phyloP scores from a whole-genome alignment of 2,113 vertebrate species.

The Lophius piscatorius region DNA sequence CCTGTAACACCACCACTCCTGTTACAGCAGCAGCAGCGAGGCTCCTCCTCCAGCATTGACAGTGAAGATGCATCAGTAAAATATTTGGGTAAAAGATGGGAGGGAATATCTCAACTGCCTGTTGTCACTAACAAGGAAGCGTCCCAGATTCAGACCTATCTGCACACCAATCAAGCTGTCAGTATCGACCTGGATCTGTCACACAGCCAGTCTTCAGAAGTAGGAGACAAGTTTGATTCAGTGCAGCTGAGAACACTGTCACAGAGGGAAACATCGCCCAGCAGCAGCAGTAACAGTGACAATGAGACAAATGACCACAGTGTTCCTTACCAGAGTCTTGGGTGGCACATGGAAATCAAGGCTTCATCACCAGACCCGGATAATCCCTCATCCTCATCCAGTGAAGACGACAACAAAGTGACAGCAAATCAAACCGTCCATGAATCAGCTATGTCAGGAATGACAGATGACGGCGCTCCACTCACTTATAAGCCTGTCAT shows the following conservation, averaged over 20 bases:
- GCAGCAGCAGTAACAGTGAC: slow-evolving; percentile 36
- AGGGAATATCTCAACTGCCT: background rate
- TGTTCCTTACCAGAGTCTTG: slow-evolving; percentile 27
- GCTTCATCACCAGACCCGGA: slow-evolving; percentile 23
- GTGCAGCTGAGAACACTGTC: background rate
- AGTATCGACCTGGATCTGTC: background rate
- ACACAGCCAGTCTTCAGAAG: slow-evolving; percentile 1
- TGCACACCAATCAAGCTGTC: background rate
- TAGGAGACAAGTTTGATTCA: background rate
- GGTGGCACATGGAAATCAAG: slow-evolving; percentile 37
- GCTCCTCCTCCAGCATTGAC: slow-evolving; percentile 27
- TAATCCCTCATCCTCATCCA: slow-evolving; percentile 23
- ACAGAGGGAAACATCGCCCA: slow-evolving; percentile 15
- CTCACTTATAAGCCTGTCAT: slow-evolving; percentile 60
- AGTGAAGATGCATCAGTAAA: background rate
- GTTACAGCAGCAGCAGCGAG: background rate
- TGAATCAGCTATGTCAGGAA: slow-evolving; percentile 2
- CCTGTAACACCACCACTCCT: background rate
- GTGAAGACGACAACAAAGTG: slow-evolving; percentile 16
- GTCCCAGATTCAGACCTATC: background rate
- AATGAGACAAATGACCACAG: slow-evolving; percentile 14
- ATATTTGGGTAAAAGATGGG: background rate
- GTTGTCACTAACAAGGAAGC: background rate
- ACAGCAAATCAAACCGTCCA: slow-evolving; percentile 8
- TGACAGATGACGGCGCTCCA: slow-evolving; percentile 17